These are phyloP conservation scores for Echinometra lucunter DNA, from an alignment of 53 echinoderm and acorn worm genomes.

Conservation along the genomic window DNA sequence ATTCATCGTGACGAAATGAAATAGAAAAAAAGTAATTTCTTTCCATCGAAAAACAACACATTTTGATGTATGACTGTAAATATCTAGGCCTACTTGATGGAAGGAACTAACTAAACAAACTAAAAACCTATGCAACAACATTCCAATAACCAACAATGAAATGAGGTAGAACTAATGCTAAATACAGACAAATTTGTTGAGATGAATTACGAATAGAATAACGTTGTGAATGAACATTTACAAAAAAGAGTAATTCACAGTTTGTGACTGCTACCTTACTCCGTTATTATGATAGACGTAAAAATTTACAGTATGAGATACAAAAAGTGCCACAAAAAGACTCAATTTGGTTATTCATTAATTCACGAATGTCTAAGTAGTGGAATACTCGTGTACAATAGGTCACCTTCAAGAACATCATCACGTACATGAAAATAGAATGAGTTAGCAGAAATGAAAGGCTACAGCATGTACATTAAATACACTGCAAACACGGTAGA, in stretches of 20 bases:
- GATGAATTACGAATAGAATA: not conserved
- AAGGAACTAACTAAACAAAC: too few relatives aligned
- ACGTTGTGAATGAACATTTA: not conserved
- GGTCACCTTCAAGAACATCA: not conserved
- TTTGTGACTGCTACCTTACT: not conserved
- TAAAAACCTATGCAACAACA: too few relatives aligned
- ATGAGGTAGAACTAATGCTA: not conserved
- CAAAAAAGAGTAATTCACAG: not conserved
- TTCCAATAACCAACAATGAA: too few relatives aligned
- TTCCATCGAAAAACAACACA: not conserved
- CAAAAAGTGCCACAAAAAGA: not conserved
- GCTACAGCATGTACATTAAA: not conserved
- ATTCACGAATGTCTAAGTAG: not conserved
- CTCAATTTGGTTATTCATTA: not conserved
- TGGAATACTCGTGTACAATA: not conserved
- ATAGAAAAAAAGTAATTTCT: not conserved
- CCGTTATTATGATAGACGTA: not conserved
- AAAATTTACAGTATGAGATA: not conserved
- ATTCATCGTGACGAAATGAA: not conserved
- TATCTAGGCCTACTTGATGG: too few relatives aligned
- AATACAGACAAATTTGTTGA: not conserved
- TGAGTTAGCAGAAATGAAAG: conserved; percentile 6
- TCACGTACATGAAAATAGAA: not conserved
- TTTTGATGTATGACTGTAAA: not conserved
- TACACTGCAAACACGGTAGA: not conserved